These are phyloP conservation scores for Sus scrofa DNA, from an alignment of 2,113 vertebrate genomes.

Conservation along the genomic window DNA sequence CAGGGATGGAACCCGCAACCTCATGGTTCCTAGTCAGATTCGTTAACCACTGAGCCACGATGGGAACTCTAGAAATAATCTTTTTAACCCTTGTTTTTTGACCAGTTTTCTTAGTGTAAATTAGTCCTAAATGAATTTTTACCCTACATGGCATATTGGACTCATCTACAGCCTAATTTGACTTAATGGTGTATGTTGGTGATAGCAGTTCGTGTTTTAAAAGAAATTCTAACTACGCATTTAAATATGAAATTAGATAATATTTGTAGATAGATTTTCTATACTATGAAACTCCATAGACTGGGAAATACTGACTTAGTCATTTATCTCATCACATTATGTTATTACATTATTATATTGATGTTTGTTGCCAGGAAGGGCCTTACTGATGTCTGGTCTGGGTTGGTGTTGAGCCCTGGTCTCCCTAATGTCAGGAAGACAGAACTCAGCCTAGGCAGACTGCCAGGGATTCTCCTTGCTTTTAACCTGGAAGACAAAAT, in stretches of 20 bases:
- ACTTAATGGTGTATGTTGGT: background rate
- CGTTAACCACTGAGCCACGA: too few relatives aligned
- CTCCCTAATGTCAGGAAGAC: background rate
- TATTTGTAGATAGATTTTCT: conserved; percentile 41
- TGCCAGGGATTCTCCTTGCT: background rate
- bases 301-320: background rate
- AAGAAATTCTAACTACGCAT: background rate
- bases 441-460: background rate
- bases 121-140: background rate
- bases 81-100: background rate
- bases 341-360: too few relatives aligned
- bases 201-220: background rate
- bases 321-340: too few relatives aligned
- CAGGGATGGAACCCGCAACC: too few relatives aligned
- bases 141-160: background rate
- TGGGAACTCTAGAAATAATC: background rate
- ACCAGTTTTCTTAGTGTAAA: background rate
- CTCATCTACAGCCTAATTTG: background rate
- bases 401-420: background rate
- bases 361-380: background rate
- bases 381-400: background rate
- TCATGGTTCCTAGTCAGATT: too few relatives aligned
- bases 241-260: background rate
- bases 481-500: background rate
- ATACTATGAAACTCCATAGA: background rate